These are phyloP conservation scores for Acropora yongei DNA, from an alignment of 64 coral and sea anemone species.

Conservation along the genomic window DNA sequence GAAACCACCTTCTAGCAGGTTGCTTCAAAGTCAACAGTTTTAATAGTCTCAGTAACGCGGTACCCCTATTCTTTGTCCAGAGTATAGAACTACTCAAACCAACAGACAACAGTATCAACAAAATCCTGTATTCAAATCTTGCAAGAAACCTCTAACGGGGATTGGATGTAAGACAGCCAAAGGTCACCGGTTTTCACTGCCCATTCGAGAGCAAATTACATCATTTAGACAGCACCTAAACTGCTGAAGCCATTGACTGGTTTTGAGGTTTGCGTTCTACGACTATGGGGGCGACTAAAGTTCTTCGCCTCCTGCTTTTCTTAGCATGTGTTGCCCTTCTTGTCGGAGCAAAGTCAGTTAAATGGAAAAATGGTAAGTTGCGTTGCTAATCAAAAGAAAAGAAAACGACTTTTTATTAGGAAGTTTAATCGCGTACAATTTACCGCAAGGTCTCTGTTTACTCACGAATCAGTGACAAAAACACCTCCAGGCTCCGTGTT, in stretches of 20 bases:
- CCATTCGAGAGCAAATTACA: slow-evolving; percentile 45
- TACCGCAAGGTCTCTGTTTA: neutral
- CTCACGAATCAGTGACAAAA: neutral
- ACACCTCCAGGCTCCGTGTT: neutral
- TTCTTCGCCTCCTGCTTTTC: slow-evolving; percentile 3
- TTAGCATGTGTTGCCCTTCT: slow-evolving; percentile 1
- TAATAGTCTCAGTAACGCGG: neutral
- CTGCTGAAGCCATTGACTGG: neutral
- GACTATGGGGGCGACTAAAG: neutral
- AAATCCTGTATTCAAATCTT: neutral
- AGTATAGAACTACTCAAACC: neutral
- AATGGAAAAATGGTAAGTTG: slow-evolving; percentile 24
- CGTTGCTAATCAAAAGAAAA: neutral
- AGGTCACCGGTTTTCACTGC: slow-evolving; percentile 41
- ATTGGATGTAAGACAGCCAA: neutral
- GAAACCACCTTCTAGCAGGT: neutral
- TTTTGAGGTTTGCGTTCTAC: neutral
- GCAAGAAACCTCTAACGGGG: neutral
- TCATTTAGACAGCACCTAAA: slow-evolving; percentile 24
- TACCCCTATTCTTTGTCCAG: neutral
- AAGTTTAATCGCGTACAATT: neutral
- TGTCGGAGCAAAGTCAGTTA: slow-evolving; percentile 20
- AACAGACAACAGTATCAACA: neutral
- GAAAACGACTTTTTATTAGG: neutral
- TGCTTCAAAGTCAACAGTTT: neutral